Percentiles rank a stretch among this genome's conserved stretches.
Conservation (phyloP, 2,888 invertebrate species). For the Stictocephala bisonia region DNA sequence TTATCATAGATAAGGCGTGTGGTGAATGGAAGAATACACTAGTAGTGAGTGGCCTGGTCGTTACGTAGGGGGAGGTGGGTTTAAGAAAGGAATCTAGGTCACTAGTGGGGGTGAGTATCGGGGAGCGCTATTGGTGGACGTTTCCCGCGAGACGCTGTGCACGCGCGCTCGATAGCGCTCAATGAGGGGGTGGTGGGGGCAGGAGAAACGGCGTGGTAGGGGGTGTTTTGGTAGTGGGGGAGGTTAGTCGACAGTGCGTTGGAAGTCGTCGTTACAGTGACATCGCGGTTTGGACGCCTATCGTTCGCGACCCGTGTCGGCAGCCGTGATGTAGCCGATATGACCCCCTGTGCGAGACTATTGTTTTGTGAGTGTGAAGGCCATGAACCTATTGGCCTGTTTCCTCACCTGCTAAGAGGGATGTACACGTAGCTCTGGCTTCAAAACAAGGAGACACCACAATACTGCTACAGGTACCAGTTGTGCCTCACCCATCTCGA, state of each 20-base stretch:
- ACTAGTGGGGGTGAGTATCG: conserved; percentile 22
- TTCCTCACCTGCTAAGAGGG: conserved; percentile 3
- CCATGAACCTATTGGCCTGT: not conserved
- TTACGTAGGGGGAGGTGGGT: conserved; percentile 25
- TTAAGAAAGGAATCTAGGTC: conserved; percentile 41
- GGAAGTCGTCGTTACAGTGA: conserved; percentile 11
- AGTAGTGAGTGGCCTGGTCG: conserved; percentile 23
- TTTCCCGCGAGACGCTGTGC: conserved; percentile 32
- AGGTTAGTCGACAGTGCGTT: conserved; percentile 28
- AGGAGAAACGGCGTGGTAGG: not conserved
- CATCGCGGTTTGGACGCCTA: conserved; percentile 7
- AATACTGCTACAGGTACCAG: conserved; percentile 39
- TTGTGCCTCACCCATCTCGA: no score
- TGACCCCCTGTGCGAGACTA: no score
- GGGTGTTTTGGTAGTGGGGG: conserved; percentile 37
- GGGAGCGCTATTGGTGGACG: conserved; percentile 32
- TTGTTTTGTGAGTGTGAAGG: conserved; percentile 2
- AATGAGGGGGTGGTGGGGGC: conserved; percentile 17
- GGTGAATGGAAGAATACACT: conserved; percentile 47
- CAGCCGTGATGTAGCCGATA: not conserved
- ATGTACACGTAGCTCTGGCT: conserved; percentile 42
- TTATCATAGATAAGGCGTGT: conserved; percentile 37
- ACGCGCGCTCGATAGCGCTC: conserved; percentile 44
- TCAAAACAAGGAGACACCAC: conserved; percentile 42
- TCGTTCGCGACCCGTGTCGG: not conserved